Base-by-base conservation (phyloP, 2,888 invertebrate genomes). In the Drosophila multiciliata region DNA sequence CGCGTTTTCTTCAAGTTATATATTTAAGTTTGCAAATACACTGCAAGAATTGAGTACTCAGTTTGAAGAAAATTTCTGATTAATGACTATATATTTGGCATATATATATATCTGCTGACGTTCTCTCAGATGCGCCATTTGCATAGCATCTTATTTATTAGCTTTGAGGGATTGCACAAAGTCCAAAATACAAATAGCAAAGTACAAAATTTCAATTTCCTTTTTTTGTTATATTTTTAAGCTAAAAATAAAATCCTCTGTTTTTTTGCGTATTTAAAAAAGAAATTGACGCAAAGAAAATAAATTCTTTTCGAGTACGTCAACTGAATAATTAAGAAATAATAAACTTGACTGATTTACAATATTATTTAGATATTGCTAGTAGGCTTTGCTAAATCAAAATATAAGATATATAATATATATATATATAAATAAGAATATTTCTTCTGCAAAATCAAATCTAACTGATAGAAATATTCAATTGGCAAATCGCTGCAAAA, bases 141-240 rank as follows among this genome's bases (percentile, higher is more conserved):
- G 85, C 69, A 66, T 66, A 71, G 83, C 87, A 75, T 89, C 75
- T 84, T 73, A 60, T 79, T 75, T 74, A 67, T 68, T 65, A 60
- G 20, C 48, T 52, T 53, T 62, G 55, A 59, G 17, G 45, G 42
- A 23, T 84, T 23, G 72, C 49, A 1, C 72, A 84, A 85, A 84
- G 83, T 84, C 82, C 79, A 82, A 75, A 78, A 50, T 53, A 32
- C 65, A 67, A 52, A 48, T 59, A 55, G 23, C 83, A 85, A 79
- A 73, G 69, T 67, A 63, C 60, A 48, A 60, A 52, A 23, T 48
- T 20, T 26, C 53, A 55, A 45, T 52, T 7, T 17, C 35, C 36
- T 42, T 40, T 61, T n/a, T 26, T 26, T 45, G 20, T 48, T 48
- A 17, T 26, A 23, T 62, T 60, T 59, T 55, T 17, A 45, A 11